Evolutionary conservation across 2,113 vertebrate genomes (phyloP).

Genomic region (Leptobrachium leishanense): DNA sequence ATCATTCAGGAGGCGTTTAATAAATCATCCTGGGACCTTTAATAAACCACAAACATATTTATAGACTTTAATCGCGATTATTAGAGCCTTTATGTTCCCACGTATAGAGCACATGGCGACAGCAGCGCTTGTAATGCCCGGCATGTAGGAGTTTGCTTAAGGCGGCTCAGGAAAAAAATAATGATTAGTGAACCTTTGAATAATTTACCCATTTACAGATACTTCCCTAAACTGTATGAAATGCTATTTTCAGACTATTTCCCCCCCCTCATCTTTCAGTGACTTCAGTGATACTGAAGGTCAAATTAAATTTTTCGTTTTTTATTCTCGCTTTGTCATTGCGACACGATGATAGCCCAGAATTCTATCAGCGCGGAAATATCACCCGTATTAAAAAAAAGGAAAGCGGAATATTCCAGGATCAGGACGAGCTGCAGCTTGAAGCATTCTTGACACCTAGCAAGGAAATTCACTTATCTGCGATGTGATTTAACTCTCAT

Average conservation of each 20-base stretch:
- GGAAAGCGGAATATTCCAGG: not conserved
- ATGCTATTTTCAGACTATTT: conserved; percentile 23
- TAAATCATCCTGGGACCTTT: conserved; percentile 32
- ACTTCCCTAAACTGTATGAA: conserved; percentile 8
- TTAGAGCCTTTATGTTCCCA: not conserved
- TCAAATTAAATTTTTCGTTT: not conserved
- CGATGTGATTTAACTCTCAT: no score
- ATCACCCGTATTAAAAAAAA: not conserved
- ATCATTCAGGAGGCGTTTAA: not conserved
- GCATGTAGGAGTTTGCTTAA: conserved; percentile 17
- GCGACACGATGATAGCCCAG: not conserved
- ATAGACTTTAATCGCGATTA: conserved; percentile 25
- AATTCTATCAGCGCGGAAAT: not conserved
- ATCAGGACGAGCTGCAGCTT: not conserved
- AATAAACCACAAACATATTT: conserved; percentile 26
- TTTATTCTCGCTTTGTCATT: conserved; percentile 1
- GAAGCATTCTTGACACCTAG: not conserved
- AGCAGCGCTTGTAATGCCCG: not conserved
- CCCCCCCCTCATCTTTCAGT: not conserved
- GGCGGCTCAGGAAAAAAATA: not conserved
- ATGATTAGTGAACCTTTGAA: conserved; percentile 10
- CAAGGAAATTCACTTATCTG: no score
- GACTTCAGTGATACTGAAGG: conserved; percentile 9
- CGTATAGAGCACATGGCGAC: not conserved
- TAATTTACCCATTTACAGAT: conserved; percentile 19